A percentile compares a stretch with the other conserved stretches of the same genome.
phyloP scores from a whole-genome alignment of 1,140 invertebrate species.

The Acromyrmex charruanus region DNA sequence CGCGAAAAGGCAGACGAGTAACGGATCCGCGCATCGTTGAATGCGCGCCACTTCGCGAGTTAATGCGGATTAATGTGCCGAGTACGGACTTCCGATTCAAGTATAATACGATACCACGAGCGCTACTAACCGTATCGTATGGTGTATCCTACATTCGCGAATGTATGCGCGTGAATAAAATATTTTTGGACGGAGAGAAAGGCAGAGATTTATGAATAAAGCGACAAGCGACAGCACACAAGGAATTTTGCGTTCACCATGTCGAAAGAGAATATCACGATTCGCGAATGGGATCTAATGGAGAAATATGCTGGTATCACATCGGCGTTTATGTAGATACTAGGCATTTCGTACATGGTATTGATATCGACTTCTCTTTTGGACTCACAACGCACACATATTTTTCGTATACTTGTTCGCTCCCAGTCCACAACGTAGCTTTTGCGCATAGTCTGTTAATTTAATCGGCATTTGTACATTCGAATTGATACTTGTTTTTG shows the following conservation, averaged over 20 bases:
- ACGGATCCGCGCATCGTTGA: not conserved
- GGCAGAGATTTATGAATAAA: constrained; percentile 8
- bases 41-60: constrained; percentile 20
- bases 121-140: not conserved
- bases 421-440: constrained; percentile 7
- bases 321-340: constrained; percentile 29
- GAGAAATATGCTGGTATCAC: not conserved
- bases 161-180: constrained; percentile 23
- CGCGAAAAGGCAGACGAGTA: constrained; percentile 7
- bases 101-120: not conserved
- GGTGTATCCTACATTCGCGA: not conserved
- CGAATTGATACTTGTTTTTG: constrained; percentile 29
- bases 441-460: constrained; percentile 36
- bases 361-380: constrained; percentile 55
- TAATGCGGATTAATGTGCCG: constrained; percentile 15
- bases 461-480: not conserved
- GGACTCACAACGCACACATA: constrained; percentile 5
- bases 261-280: not conserved
- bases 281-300: not conserved
- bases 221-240: not conserved
- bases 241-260: too few species aligned
- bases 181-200: not conserved
- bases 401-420: constrained; percentile 32
- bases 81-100: not conserved
- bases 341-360: constrained; percentile 35